Conservation (phyloP, 1,140 invertebrate species). For the Matsumurasca onukii region DNA sequence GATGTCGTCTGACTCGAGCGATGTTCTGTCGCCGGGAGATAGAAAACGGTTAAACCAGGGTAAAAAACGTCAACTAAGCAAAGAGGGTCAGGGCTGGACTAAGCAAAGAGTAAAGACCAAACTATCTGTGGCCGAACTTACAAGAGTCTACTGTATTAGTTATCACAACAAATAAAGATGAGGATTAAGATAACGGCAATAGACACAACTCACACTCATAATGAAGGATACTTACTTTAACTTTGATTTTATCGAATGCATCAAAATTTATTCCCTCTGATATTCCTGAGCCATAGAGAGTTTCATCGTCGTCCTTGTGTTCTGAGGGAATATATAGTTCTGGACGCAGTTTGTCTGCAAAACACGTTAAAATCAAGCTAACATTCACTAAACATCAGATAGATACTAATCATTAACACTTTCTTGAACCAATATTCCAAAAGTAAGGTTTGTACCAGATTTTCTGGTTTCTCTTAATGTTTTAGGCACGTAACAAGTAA, state of each 20-base stretch:
- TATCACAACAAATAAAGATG: no score
- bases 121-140: no score
- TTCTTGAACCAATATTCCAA: neutral
- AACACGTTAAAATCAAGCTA: slow-evolving; percentile 28
- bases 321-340: slow-evolving; percentile 83
- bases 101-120: no score
- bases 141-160: no score
- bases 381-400: neutral
- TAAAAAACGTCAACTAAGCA: no score
- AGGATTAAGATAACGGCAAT: no score
- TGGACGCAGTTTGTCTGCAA: slow-evolving; percentile 51
- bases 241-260: slow-evolving; percentile 80
- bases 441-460: neutral
- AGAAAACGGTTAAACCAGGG: no score
- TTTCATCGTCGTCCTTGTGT: slow-evolving; percentile 64
- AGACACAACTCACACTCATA: no score
- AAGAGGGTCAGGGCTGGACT: no score
- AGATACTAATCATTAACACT: neutral
- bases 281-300: slow-evolving; percentile 70
- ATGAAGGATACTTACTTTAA: slow-evolving; percentile 68
- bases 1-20: no score
- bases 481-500: slow-evolving; percentile 17
- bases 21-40: no score
- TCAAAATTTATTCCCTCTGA: slow-evolving; percentile 85
- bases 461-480: neutral